A percentile compares a stretch with the other conserved stretches of the same genome.
phyloP scores from a whole-genome alignment of 2,113 vertebrate species.

The Corythaeola cristata region DNA sequence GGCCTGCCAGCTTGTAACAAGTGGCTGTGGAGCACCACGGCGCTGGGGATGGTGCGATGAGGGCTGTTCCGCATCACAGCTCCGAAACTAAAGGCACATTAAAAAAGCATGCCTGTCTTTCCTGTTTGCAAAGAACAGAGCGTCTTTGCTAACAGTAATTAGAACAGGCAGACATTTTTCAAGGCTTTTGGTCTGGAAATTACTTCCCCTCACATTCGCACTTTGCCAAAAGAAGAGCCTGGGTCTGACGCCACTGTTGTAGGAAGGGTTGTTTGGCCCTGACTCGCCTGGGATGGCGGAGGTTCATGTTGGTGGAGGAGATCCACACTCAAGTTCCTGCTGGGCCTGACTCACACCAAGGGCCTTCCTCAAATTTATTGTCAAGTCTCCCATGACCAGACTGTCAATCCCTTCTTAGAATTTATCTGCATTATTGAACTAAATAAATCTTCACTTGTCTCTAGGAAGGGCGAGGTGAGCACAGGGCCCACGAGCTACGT shows the following conservation, averaged over 20 bases:
- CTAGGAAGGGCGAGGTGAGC: neutral
- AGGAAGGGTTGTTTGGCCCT: neutral
- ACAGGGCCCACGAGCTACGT: accelerated
- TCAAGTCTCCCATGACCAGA: neutral
- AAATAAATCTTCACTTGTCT: neutral
- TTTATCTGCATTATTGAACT: neutral
- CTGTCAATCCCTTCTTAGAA: neutral
- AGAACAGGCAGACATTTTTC: neutral
- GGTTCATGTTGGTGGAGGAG: accelerated
- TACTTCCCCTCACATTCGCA: neutral
- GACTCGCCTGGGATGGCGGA: neutral
- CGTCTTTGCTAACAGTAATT: neutral
- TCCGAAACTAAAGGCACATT: neutral
- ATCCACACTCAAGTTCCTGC: neutral
- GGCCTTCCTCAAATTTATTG: neutral
- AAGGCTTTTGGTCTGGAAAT: neutral
- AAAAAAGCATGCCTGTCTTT: neutral
- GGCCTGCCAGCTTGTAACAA: neutral
- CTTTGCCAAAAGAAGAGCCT: neutral
- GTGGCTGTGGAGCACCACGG: neutral
- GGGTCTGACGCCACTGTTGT: accelerated
- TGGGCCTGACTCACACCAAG: neutral
- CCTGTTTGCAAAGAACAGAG: neutral
- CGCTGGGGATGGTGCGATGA: neutral
- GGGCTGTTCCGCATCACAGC: neutral